phyloP scores from a whole-genome alignment of 2,113 vertebrate species.

The Meles meles region DNA sequence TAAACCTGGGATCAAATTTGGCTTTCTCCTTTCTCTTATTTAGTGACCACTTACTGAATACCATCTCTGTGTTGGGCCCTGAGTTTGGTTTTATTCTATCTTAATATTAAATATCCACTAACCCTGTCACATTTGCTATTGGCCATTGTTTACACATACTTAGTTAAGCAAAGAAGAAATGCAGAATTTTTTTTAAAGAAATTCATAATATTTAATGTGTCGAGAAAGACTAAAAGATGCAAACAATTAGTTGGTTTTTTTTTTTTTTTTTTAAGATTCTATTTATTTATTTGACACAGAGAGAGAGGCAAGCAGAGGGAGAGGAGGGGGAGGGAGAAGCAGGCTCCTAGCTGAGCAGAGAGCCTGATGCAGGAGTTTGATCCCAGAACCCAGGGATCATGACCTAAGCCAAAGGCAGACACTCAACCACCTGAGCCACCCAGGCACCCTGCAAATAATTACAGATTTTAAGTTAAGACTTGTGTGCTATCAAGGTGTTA shows the following conservation, averaged over 20 bases:
- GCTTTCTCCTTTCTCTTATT: neutral
- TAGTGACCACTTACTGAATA: neutral
- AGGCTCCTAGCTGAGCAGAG: no score
- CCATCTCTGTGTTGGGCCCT: neutral
- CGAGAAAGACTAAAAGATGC: neutral
- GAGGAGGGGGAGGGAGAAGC: no score
- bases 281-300: no score
- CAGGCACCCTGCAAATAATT: neutral
- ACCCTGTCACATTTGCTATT: neutral
- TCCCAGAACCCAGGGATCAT: no score
- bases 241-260: neutral
- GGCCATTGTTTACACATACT: neutral
- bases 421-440: no score
- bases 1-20: neutral
- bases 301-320: no score
- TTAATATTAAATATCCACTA: neutral
- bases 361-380: no score
- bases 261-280: no score
- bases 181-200: neutral
- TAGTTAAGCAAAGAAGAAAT: slow-evolving; percentile 20
- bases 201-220: neutral
- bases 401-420: no score
- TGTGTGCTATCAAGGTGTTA: neutral
- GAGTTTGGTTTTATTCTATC: neutral
- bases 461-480: neutral